phyloP scores from a whole-genome alignment of 1,140 invertebrate species.

The Neodiprion pinetum region DNA sequence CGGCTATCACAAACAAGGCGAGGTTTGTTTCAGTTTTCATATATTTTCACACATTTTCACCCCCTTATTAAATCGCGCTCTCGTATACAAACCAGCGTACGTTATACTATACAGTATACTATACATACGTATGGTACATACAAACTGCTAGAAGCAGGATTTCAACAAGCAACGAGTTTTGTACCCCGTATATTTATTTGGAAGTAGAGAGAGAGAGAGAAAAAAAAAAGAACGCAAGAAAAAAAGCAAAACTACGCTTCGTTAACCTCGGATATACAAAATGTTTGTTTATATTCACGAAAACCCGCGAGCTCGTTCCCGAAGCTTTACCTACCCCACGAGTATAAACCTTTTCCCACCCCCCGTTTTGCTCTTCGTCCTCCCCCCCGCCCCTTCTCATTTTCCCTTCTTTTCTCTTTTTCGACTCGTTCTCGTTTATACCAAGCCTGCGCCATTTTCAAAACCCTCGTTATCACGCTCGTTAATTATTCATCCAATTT shows the following conservation, averaged over 20 bases:
- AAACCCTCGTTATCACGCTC: neutral
- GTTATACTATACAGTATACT: neutral
- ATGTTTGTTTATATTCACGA: neutral
- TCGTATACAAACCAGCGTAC: neutral
- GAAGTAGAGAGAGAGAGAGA: neutral
- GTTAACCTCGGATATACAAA: neutral
- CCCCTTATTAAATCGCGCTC: neutral
- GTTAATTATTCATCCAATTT: conserved; percentile 1
- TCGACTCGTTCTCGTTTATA: too few species aligned
- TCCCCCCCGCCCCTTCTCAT: neutral
- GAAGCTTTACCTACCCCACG: neutral
- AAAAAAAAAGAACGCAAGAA: neutral
- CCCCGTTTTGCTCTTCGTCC: neutral
- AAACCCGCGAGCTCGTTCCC: neutral
- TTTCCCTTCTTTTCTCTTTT: too few species aligned
- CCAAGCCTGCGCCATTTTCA: too few species aligned
- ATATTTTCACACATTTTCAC: neutral
- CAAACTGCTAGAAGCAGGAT: too few species aligned
- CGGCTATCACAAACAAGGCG: too few species aligned
- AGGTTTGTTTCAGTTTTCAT: too few species aligned
- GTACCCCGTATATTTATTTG: neutral
- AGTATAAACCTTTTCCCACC: neutral
- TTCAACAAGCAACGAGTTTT: too few species aligned
- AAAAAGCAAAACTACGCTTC: neutral
- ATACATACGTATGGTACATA: too few species aligned